Base-by-base conservation (phyloP, 2,113 vertebrate species). In the Miniopterus natalensis region DNA sequence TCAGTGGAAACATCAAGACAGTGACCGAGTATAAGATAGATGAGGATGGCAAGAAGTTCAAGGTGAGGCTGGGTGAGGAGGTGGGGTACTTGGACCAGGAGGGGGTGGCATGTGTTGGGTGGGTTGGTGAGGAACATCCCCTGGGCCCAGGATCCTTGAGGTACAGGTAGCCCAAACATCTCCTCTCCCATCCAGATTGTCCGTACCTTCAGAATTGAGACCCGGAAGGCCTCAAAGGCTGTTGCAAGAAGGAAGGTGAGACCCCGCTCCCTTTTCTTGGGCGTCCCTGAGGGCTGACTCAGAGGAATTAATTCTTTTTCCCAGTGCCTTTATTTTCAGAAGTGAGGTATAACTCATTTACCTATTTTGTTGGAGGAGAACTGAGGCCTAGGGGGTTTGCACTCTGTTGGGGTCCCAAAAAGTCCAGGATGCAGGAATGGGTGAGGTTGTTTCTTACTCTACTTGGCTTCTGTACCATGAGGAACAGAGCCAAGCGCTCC, bases 1-100 rank as follows among this genome's bases (percentile, higher is more conserved):
- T 99, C 91, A 99, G 99, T 53, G 99, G 99, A 57, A 99, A 99
- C 94, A 99, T 99, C 53, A 99, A 99, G 98, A 99, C 99, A 0
- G 94, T 99, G 95, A 99, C 99, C 0, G 99, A 99, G 63, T 99
- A 99, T 75, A 99, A 99, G 47, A 98, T 99, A 83, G 99, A 99
- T 3, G 99, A 99, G 20, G 99, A 99, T 36, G 99, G 99, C 59
- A 99, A 99, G 93, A 99, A 99, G 96, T 98, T 98, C 66, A 99
- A 99, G 99, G 99, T 99, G 97, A 98, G 97, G 65, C 23, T 13
- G 31, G 61, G 25, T 31, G 13, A 17, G 45, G 25, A 36, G 53
- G 8, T 2, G 17, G 45, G n/a, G 4, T 2, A 1, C 47, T 27
- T 17, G 27, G 61, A 3, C 36, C 0, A 0, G 75, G 23, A 42